Evolutionary conservation across 1,140 invertebrate species (phyloP), one percentile per base, ranked within the genome.

Genomic region (Neodiprion pinetum): DNA sequence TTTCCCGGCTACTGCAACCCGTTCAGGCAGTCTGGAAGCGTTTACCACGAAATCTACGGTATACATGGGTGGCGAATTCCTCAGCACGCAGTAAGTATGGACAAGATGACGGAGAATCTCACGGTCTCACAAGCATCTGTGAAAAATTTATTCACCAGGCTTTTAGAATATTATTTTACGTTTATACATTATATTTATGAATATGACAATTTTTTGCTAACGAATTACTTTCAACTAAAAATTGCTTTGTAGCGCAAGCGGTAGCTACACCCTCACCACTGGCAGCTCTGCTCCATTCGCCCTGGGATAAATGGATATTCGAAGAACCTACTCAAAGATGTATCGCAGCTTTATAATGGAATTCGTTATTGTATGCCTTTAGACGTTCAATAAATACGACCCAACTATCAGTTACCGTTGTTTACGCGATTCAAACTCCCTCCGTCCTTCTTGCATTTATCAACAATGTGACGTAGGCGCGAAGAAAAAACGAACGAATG

Each of bases 1-100:
- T 0, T 90, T 91, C 83, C 53, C 5, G 11, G 50, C 28, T 71
- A 50, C 61, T 50, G 70, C 48, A 48, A 71, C 17, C 8, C 49
- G n/a, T 47, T 68, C 67, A 48, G 17, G 28, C 28, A 40, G 28
- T 40, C 2, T 40, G 28, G 28, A 40, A 40, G 28, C 28, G 0
- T 40, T 40, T 17, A 61, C 53, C 4, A 61, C 11, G 11, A 61
- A 61, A 14, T 14, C 11, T 5, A 61, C 11, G 4, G 53, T 61
- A 14, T 61, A 14, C 7, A 61, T 61, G 53, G 53, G 53, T 12
- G 53, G 53, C 53, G n/a, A 17, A 9, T 14, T 5, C n/a, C 53
- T 61, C 11, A 61, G 11, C 53, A 61, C 53, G 3, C n/a, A 17
- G n/a, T 12, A 14, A 61, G 11, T 4, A 17, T 5, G 4, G 53